Evolutionary conservation across 2,113 vertebrate species (phyloP).

Genomic region (Platichthys stellatus): DNA sequence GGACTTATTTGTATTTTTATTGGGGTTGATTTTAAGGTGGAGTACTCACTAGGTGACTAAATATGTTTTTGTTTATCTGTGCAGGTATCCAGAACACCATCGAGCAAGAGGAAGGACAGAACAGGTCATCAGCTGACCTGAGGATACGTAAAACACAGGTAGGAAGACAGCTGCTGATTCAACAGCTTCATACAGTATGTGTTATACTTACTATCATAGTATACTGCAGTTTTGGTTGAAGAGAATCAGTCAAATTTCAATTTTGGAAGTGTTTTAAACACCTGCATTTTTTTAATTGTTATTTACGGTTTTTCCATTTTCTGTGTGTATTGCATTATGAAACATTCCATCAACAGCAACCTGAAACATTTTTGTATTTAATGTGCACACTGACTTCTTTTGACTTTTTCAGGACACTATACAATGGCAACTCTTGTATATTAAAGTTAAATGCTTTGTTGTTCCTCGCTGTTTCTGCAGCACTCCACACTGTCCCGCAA

Average conservation of each 20-base stretch:
- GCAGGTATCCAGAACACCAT: slow-evolving; percentile 95
- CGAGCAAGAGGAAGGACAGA: slow-evolving; percentile 94
- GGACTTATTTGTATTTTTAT: background rate
- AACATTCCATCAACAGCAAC: no score
- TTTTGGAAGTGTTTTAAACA: background rate
- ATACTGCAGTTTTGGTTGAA: background rate
- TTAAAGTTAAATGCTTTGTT: background rate
- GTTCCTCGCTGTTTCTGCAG: slow-evolving; percentile 60
- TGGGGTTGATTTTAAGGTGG: background rate
- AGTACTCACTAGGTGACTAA: background rate
- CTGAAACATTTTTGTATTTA: background rate
- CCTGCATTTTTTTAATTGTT: no score
- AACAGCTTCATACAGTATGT: background rate
- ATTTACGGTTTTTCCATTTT: no score
- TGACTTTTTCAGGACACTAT: background rate
- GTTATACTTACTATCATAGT: background rate
- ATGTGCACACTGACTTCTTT: background rate
- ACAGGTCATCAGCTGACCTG: slow-evolving; percentile 93
- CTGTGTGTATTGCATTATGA: no score
- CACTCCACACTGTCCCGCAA: slow-evolving; percentile 92
- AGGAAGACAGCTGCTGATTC: background rate
- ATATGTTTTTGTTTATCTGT: slow-evolving; percentile 8
- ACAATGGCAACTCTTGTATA: background rate
- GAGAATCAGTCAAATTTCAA: background rate
- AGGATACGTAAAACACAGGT: slow-evolving; percentile 99